Evolutionary conservation across 2,888 invertebrate genomes (phyloP), one percentile per base, ranked within the genome.

Genomic region (Iselma pallidipennis): DNA sequence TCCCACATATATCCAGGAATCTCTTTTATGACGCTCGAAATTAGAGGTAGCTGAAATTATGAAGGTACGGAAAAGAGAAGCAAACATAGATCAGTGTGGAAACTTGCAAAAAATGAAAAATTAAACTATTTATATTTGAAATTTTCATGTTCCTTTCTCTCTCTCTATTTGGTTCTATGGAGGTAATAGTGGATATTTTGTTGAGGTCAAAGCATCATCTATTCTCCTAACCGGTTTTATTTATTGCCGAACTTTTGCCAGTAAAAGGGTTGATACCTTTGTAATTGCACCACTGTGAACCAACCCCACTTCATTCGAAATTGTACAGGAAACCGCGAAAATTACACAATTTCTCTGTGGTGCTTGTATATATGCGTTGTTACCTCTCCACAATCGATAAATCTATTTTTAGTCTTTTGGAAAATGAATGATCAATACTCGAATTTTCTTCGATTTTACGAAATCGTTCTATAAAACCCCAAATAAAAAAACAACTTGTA

Each of bases 51-150:
- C 61, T 25, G 58, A 61, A 68, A 59, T 63, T 64, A 66, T 67
- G 71, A 64, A 67, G 68, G n/a, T 67, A 65, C 66, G 68, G 65
- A 66, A 70, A 71, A 70, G 65, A 69, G 68, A 63, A 65, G 57
- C 59, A 65, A 60, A 28, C n/a, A n/a, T n/a, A n/a, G n/a, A n/a
- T n/a, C n/a, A n/a, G n/a, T n/a, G n/a, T n/a, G n/a, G n/a, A n/a
- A n/a, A n/a, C n/a, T n/a, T n/a, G n/a, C n/a, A n/a, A n/a, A n/a
- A n/a, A n/a, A n/a, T n/a, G n/a, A n/a, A n/a, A n/a, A n/a, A n/a
- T n/a, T n/a, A n/a, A n/a, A 76, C 74, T 76, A 75, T 75, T 74
- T 74, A 75, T 75, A 75, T 75, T 66, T 69, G 67, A 74, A 76
- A 75, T 74, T 74, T 74, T 72, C 73, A 74, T 71, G 67, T 63